phyloP scores from a whole-genome alignment of 2,113 vertebrate species.

The Parus major region DNA sequence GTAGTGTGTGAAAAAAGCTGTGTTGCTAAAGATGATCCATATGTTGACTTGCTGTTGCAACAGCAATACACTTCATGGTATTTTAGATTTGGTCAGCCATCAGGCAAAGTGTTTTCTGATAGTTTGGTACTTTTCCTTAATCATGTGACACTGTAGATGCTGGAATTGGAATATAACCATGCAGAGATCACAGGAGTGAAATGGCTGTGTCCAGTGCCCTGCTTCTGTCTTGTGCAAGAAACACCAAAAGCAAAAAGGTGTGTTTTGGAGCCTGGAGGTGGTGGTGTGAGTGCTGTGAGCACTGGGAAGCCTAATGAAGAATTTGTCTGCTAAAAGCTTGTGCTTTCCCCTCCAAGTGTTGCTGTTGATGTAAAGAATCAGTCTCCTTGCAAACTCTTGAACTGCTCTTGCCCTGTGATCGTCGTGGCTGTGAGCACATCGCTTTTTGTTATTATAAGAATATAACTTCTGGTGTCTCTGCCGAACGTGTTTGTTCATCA shows the following conservation, averaged over 20 bases:
- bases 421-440: rapidly evolving
- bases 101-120: not conserved
- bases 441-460: not conserved
- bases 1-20: not conserved
- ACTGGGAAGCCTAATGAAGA: not conserved
- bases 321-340: not conserved
- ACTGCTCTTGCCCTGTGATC: not conserved
- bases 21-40: not conserved
- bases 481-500: not conserved
- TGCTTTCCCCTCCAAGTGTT: not conserved
- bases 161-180: not conserved
- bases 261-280: not conserved
- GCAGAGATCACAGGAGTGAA: not conserved
- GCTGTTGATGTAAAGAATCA: not conserved
- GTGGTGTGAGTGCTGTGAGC: not conserved
- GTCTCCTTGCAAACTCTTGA: not conserved
- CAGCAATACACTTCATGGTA: not conserved
- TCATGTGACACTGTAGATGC: not conserved
- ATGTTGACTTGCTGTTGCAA: not conserved
- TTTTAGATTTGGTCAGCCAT: not conserved
- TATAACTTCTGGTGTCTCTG: not conserved
- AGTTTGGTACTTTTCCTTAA: not conserved
- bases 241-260: not conserved
- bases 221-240: not conserved
- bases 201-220: not conserved